These are phyloP conservation scores for Colistium nudipinnis DNA, from an alignment of 2,113 vertebrate species.

Conservation along the genomic window DNA sequence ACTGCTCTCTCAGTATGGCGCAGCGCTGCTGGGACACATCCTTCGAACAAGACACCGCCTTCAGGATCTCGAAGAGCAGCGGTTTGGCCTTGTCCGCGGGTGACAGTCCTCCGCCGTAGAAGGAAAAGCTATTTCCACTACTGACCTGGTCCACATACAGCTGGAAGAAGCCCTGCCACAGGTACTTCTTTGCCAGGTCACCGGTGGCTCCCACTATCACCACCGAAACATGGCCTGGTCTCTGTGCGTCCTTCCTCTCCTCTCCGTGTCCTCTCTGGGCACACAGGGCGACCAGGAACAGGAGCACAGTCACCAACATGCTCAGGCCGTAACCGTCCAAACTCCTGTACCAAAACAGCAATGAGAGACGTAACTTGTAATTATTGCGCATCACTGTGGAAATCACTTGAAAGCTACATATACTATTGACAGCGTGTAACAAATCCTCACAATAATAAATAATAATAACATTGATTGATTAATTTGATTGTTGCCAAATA, in stretches of 20 bases:
- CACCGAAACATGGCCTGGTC: constrained; percentile 88
- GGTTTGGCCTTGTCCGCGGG: constrained; percentile 75
- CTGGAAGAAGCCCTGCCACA: constrained; percentile 95
- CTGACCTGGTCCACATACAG: constrained; percentile 87
- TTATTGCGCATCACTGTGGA: not conserved
- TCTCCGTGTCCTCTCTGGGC: constrained; percentile 54
- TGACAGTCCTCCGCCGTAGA: constrained; percentile 86
- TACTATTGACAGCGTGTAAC: not conserved
- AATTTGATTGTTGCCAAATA: no score
- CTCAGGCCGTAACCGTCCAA: constrained; percentile 61
- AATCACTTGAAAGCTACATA: not conserved
- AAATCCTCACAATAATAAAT: no score
- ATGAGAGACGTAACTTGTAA: not conserved
- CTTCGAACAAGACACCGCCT: constrained; percentile 82
- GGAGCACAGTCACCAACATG: constrained; percentile 71
- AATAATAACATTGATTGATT: no score
- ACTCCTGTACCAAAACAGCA: constrained; percentile 53
- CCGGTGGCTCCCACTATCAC: constrained; percentile 92
- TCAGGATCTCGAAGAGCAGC: constrained; percentile 85
- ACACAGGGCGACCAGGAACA: constrained; percentile 76
- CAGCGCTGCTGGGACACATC: constrained; percentile 80
- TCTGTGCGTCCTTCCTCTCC: constrained; percentile 50
- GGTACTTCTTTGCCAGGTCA: constrained; percentile 93
- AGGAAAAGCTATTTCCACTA: constrained; percentile 88
- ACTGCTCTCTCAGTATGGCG: constrained; percentile 88